Base-by-base conservation (phyloP, 2,888 invertebrate species). In the Sinhomidia bicolor region DNA sequence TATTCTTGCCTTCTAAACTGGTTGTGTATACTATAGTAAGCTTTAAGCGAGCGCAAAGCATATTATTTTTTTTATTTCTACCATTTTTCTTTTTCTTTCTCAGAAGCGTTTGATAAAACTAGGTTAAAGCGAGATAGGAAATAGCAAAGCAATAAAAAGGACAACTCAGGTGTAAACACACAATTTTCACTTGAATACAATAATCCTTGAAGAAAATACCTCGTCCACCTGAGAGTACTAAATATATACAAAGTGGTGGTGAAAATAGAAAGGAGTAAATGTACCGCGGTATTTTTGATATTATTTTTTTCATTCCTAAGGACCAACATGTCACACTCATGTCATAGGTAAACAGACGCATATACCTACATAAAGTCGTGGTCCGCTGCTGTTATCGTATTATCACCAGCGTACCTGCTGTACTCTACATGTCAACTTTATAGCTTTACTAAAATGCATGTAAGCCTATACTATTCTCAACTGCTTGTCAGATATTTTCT, bases 161-260 rank as follows among this genome's bases (percentile, higher is more conserved):
- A 14, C 36, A 57, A 57, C 57, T 79, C 78, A 57, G 78, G 78
- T 79, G 78, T 79, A 57, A 79, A 79, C 57, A 57, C 76, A 54
- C 29, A 78, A 54, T 44, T 71, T 71, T 71, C 44, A 29, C 14
- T 74, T 23, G 47, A 74, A 26, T 47, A 74, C 26, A 74, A 74
- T 26, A 74, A 74, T 74, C 51, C 74, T 51, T 74, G 51, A 51
- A 26, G 51, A 71, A 32, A 68, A 10, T 17, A n/a, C 51, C 51
- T 3, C 47, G 2, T 4, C 51, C 51, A 51, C 51, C 17, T n/a
- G n/a, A 57, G 17, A n/a, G 57, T 51, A 65, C 62, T 14, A 32
- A n/a, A 14, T 32, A 14, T n/a, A n/a, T 14, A 62, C 32, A 17
- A 41, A 29, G n/a, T n/a, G 62, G 29, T n/a, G 12, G 17, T 17